Evolutionary conservation across 2,113 vertebrate genomes (phyloP), one percentile per base, ranked within the genome.

Genomic region (Sphaerodactylus townsendi): DNA sequence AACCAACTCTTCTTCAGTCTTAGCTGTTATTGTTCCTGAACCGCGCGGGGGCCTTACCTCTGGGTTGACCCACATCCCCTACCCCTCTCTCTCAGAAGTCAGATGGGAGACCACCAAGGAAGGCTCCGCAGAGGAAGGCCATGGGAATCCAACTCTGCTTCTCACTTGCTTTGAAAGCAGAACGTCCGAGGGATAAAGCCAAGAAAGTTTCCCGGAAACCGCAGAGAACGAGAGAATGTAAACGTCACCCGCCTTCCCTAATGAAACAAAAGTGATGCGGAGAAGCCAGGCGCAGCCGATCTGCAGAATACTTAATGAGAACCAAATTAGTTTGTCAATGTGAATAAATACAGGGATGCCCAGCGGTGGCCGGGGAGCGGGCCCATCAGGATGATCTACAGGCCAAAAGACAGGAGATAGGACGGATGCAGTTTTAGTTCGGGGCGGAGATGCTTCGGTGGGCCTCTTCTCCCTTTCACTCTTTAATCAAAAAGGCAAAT

Each of bases 121-220:
- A 44, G 44, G 9, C 9, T 44, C 44, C 9, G 44, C 44, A 44
- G 44, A 44, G 44, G 44, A 44, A 4, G 44, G 44, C 44, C 4
- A 44, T 44, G 44, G 44, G 4, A 44, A 44, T 5, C 4, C 44
- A 44, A 9, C 9, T 44, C 44, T 44, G 44, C 44, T n/a, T n/a
- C n/a, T n/a, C n/a, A n/a, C n/a, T n/a, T n/a, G n/a, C n/a, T n/a
- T n/a, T n/a, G n/a, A n/a, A n/a, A n/a, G n/a, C n/a, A n/a, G n/a
- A 25, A 2, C 14, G 2, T 0, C 9, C 28, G 2, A 2, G n/a
- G 66, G 50, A 64, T 64, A n/a, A 1, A 5, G 0, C 0, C 0
- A 5, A 10, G 1, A 0, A 8, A 71, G 21, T 48, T 68, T 68
- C 14, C 65, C n/a, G 35, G 65, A 33, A 68, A 68, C 65, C 14